Percentiles rank a stretch among this genome's conserved stretches.
Evolutionary conservation across 2,888 invertebrate genomes (phyloP).

Genomic region (Macrosiphum euphorbiae): DNA sequence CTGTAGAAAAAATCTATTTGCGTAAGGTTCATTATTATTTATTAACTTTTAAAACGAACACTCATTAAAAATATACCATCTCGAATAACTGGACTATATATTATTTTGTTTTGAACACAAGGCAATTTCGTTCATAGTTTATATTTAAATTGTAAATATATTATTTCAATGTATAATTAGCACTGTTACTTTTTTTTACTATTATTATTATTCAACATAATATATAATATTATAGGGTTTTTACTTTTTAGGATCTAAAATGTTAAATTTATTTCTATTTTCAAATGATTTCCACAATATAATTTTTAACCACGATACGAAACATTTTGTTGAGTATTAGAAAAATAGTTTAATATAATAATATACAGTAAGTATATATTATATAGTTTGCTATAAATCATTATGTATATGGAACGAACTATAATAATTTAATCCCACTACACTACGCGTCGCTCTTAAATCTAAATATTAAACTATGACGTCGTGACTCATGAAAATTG

Average conservation of each 20-base stretch:
- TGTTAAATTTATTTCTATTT: neutral
- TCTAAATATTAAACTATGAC: neutral
- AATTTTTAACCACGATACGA: neutral
- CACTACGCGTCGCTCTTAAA: neutral
- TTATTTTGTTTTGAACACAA: neutral
- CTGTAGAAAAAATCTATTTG: neutral
- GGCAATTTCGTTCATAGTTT: neutral
- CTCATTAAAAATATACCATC: neutral
- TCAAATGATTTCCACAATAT: neutral
- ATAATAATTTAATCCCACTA: neutral
- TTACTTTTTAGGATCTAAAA: neutral
- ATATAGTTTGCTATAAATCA: neutral
- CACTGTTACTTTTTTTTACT: neutral
- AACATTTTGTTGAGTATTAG: neutral
- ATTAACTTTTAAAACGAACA: neutral
- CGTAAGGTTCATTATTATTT: neutral
- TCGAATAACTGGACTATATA: neutral
- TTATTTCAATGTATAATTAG: neutral
- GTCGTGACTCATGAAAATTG: neutral
- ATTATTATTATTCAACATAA: neutral
- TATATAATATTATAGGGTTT: too few relatives aligned
- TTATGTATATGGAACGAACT: neutral
- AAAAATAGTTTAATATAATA: neutral
- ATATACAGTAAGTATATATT: neutral
- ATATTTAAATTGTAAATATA: neutral